Evolutionary conservation across 2,888 invertebrate genomes (phyloP), one percentile per base, ranked within the genome.

Genomic region (Drosophila nr. medialis): DNA sequence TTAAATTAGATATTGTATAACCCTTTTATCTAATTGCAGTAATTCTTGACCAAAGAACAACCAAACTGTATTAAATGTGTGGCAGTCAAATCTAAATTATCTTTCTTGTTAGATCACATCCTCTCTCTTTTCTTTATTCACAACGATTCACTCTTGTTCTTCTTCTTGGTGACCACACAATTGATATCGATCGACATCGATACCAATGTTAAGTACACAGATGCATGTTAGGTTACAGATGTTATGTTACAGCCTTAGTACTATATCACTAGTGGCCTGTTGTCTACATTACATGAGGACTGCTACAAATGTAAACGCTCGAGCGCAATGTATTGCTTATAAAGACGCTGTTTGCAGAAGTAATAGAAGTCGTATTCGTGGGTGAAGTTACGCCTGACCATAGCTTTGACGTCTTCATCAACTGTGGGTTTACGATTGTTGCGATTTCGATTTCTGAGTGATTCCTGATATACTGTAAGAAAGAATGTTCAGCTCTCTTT

Each of bases 321-420:
- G 58, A 84, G 65, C n/a, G 92, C 92, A 60, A 92, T 76, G 58
- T 90, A 92, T 64, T 98, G 98, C 90, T 95, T 94, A 89, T 97
- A 96, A 5, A 98, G 94, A 82, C 97, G 94, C 91, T 98, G 97
- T 80, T 95, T 95, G 92, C 97, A 97, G 92, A 98, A 98, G 90
- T 97, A 95, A 92, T 98, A 98, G 92, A 98, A 97, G 83, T 98
- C 97, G 18, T 97, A 96, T 93, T 98, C 98, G 59, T 96, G 94
- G 0, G 97, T 97, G 92, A 98, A 97, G 92, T 98, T 98, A 45
- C 94, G 95, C 77, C 96, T 94, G n/a, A 98, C 96, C 69, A 97
- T 95, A 48, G 96, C 95, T 91, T 96, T 97, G 10, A 98, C 95
- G 82, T 96, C 96, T 82, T 96, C 96, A 53, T 96, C 95, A 2